A percentile compares a stretch with the other conserved stretches of the same genome.
Evolutionary conservation across 92 coral and sea anemone genomes (phyloP).

Genomic region (Epizoanthus illoricatus): DNA sequence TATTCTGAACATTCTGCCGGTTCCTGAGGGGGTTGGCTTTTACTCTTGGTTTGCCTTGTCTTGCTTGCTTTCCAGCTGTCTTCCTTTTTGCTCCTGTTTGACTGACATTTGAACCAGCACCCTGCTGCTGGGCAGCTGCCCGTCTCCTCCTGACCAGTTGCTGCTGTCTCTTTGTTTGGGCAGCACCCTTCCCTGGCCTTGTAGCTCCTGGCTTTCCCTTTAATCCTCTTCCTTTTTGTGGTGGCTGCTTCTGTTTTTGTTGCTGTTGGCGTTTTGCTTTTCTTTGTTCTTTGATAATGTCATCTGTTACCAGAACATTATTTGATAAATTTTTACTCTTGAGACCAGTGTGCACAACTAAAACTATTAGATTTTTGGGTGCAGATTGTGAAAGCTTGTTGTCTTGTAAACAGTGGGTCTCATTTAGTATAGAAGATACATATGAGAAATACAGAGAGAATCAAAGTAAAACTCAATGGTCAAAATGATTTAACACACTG

Average conservation of each 20-base stretch:
- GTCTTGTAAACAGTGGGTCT: too few species aligned
- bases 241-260: constrained; percentile 24
- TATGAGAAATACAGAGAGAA: too few species aligned
- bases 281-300: constrained; percentile 34
- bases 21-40: constrained; percentile 30
- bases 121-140: constrained; percentile 19
- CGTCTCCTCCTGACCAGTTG: background rate
- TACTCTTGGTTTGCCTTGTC: constrained; percentile 4
- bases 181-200: background rate
- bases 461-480: too few species aligned
- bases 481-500: too few species aligned
- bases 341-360: background rate
- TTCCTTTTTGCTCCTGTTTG: background rate
- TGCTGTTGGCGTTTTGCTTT: constrained; percentile 35
- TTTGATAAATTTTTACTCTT: background rate
- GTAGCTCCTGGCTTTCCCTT: background rate
- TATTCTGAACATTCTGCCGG: constrained; percentile 21
- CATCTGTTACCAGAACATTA: constrained; percentile 12
- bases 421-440: too few species aligned
- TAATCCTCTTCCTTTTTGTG: constrained; percentile 16
- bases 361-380: background rate
- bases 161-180: background rate
- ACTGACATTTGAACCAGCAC: background rate
- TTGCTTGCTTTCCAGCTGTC: background rate
- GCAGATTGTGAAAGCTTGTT: too few species aligned